Percentiles rank a stretch among this genome's conserved stretches.
phyloP scores from a whole-genome alignment of 2,888 invertebrate genomes.

The Ferrisia virgata region DNA sequence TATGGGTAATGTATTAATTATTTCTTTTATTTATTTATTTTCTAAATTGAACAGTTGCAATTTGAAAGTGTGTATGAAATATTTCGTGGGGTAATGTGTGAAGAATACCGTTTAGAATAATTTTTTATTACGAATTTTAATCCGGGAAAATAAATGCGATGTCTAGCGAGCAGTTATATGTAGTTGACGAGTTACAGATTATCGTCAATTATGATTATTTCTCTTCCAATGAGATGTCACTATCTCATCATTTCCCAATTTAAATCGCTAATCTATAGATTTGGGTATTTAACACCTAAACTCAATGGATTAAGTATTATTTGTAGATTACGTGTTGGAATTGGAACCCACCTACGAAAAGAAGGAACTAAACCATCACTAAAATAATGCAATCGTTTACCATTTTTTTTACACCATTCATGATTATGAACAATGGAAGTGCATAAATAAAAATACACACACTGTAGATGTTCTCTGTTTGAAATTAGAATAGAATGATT shows the following conservation, averaged over 20 bases:
- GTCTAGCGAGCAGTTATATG: too few species aligned
- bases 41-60: neutral
- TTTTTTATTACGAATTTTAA: too few species aligned
- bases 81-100: neutral
- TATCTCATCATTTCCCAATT: too few species aligned
- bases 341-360: neutral
- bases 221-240: too few species aligned
- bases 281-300: too few species aligned
- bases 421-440: neutral
- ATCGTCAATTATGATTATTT: too few species aligned
- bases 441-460: neutral
- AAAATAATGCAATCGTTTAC: conserved; percentile 5
- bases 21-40: neutral
- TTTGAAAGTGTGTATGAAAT: neutral
- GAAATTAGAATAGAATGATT: neutral
- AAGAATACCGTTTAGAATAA: too few species aligned
- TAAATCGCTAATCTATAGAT: too few species aligned
- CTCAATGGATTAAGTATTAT: neutral
- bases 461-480: neutral
- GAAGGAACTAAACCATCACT: neutral
- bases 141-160: too few species aligned
- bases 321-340: neutral
- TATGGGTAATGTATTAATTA: neutral
- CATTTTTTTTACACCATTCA: neutral
- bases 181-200: too few species aligned